Percentiles rank a stretch among this genome's conserved stretches.
Conservation (phyloP, 2,797 vertebrate species). For the Sorex maritimensis region DNA sequence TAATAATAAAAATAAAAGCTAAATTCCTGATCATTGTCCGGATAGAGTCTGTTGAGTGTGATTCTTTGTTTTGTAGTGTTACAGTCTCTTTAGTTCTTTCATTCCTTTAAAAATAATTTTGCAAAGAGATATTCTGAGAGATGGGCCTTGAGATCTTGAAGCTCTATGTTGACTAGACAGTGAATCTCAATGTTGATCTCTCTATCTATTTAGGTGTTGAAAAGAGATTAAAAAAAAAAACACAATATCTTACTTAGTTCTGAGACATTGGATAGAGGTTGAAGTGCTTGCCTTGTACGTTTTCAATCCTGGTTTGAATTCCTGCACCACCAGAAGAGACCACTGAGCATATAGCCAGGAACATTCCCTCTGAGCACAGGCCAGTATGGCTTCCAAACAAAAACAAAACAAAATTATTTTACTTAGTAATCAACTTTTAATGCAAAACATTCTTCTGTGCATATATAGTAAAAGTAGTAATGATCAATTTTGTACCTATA, state of each 20-base stretch:
- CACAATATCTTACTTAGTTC: not conserved
- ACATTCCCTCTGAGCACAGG: too few species aligned
- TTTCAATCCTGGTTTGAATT: too few species aligned
- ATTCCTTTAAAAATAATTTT: not conserved
- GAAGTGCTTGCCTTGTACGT: too few species aligned
- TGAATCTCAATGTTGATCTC: not conserved
- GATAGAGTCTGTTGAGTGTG: not conserved
- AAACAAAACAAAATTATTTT: too few species aligned
- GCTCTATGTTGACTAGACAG: not conserved
- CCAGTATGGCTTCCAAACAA: too few species aligned
- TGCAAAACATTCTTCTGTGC: too few species aligned
- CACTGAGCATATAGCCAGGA: too few species aligned
- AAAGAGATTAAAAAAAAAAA: not conserved
- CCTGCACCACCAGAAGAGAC: too few species aligned
- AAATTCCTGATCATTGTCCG: not conserved
- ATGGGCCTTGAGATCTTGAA: not conserved
- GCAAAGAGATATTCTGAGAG: not conserved
- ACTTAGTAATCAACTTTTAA: too few species aligned
- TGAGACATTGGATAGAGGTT: too few species aligned
- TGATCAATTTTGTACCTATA: not conserved
- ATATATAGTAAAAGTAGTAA: not conserved
- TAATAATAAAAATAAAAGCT: slow-evolving; percentile 17
- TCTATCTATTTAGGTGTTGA: not conserved
- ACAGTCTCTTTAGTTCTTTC: not conserved
- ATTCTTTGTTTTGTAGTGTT: slow-evolving; percentile 16